A percentile compares a stretch with the other conserved stretches of the same genome.
phyloP scores from a whole-genome alignment of 1,140 invertebrate genomes.

The Andrena cerasifolii region DNA sequence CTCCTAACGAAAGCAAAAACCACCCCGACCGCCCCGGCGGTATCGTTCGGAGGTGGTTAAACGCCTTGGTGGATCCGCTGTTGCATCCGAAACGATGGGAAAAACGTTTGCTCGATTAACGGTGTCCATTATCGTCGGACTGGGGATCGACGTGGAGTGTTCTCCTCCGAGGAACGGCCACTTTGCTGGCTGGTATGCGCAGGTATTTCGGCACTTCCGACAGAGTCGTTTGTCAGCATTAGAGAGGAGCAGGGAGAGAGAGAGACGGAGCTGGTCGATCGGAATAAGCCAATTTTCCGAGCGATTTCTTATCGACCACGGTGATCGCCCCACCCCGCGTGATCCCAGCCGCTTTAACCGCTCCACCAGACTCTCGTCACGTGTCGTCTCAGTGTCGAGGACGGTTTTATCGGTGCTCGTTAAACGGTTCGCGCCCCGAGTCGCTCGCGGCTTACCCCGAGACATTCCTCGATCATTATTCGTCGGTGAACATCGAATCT shows the following conservation, averaged over 20 bases:
- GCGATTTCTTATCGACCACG: conserved; percentile 76
- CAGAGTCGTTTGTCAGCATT: conserved; percentile 73
- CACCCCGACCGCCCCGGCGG: too few relatives aligned
- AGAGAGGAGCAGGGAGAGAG: conserved; percentile 48
- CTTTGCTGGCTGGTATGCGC: conserved; percentile 33
- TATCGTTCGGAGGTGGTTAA: too few relatives aligned
- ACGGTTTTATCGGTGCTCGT: conserved; percentile 39
- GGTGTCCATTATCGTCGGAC: neutral
- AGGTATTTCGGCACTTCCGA: conserved; percentile 70
- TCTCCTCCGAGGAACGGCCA: conserved; percentile 18
- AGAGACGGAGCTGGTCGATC: conserved; percentile 64
- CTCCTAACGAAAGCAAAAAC: too few relatives aligned
- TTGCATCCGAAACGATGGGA: neutral
- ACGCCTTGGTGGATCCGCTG: too few relatives aligned
- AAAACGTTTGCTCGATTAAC: conserved; percentile 16
- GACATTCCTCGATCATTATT: too few relatives aligned
- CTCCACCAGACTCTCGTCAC: conserved; percentile 43
- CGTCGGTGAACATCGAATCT: too few relatives aligned
- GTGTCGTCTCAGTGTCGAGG: conserved; percentile 42
- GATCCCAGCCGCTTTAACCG: conserved; percentile 37
- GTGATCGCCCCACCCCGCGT: conserved; percentile 56
- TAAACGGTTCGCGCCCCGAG: conserved; percentile 24
- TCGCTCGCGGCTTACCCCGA: conserved; percentile 4
- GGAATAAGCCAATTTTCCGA: conserved; percentile 80
- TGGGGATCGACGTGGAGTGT: conserved; percentile 5